phyloP scores from a whole-genome alignment of 2,797 vertebrate genomes.

The Lutjanus campechanus region DNA sequence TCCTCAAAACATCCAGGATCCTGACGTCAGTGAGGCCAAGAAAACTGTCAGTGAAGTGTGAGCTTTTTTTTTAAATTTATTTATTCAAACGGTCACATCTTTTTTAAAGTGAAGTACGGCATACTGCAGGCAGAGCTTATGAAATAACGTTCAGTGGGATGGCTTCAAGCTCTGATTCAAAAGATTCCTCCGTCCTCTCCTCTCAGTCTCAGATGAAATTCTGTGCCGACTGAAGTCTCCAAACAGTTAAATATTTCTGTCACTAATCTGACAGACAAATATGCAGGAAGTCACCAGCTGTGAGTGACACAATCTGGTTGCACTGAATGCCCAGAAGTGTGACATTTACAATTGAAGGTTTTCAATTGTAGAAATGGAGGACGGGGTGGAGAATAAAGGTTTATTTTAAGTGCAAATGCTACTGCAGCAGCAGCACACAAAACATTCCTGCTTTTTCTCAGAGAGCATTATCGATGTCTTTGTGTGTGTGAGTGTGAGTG shows the following conservation, averaged over 20 bases:
- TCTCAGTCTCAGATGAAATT: slow-evolving; percentile 4
- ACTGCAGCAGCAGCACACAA: slow-evolving; percentile 11
- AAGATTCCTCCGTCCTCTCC: slow-evolving; percentile 7
- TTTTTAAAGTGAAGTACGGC: slow-evolving; percentile 10
- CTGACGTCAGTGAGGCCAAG: slow-evolving; percentile 11
- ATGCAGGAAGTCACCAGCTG: slow-evolving; percentile 41
- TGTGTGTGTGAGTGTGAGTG: background rate
- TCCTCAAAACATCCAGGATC: slow-evolving; percentile 1
- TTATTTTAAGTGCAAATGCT: slow-evolving; percentile 39
- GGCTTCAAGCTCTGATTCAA: slow-evolving; percentile 16
- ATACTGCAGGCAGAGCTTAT: background rate
- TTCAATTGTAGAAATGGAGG: slow-evolving; percentile 32
- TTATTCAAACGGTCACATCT: slow-evolving; percentile 1
- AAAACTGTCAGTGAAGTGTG: slow-evolving; percentile 1
- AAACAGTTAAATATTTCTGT: slow-evolving; percentile 22
- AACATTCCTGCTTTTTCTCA: slow-evolving; percentile 9
- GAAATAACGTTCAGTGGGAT: background rate
- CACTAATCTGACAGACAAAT: slow-evolving; percentile 47
- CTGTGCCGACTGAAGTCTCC: slow-evolving; percentile 2
- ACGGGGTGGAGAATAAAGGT: slow-evolving; percentile 28
- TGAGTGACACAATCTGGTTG: slow-evolving; percentile 27
- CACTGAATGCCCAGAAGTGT: slow-evolving; percentile 22
- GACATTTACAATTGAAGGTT: slow-evolving; percentile 56
- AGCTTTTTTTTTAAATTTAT: background rate
- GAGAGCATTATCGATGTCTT: background rate